These are phyloP conservation scores for Eira barbara DNA, from an alignment of 2,113 vertebrate species.

Conservation along the genomic window DNA sequence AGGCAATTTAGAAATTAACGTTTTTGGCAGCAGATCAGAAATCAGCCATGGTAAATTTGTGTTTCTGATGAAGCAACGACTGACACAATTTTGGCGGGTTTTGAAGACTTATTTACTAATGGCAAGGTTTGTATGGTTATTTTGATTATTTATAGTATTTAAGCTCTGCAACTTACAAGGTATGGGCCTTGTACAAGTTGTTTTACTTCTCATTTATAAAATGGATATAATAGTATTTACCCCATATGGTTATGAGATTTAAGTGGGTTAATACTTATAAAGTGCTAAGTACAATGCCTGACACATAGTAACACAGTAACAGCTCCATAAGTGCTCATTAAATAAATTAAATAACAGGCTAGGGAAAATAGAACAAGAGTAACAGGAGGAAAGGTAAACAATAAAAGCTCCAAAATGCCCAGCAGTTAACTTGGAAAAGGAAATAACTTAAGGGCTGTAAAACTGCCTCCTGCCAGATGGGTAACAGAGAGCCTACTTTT, in stretches of 20 bases:
- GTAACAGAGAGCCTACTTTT: neutral
- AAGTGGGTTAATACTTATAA: neutral
- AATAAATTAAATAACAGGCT: neutral
- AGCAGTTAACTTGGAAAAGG: neutral
- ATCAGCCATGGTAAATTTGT: neutral
- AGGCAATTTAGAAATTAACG: neutral
- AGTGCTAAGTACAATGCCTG: neutral
- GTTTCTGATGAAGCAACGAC: neutral
- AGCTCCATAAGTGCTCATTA: neutral
- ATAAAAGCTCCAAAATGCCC: neutral
- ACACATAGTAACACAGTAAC: neutral
- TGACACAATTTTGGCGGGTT: neutral
- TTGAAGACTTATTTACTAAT: neutral
- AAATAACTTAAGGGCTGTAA: neutral
- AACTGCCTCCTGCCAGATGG: neutral
- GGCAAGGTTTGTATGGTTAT: neutral
- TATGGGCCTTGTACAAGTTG: neutral
- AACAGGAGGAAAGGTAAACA: neutral
- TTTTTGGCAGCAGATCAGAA: conserved; percentile 2
- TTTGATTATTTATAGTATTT: neutral
- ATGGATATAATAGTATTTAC: neutral
- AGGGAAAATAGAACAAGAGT: neutral
- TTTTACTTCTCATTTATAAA: neutral
- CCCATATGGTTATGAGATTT: neutral
- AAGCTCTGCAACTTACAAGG: neutral